Conservation (phyloP, 2,113 vertebrate genomes). For the Otis tarda region DNA sequence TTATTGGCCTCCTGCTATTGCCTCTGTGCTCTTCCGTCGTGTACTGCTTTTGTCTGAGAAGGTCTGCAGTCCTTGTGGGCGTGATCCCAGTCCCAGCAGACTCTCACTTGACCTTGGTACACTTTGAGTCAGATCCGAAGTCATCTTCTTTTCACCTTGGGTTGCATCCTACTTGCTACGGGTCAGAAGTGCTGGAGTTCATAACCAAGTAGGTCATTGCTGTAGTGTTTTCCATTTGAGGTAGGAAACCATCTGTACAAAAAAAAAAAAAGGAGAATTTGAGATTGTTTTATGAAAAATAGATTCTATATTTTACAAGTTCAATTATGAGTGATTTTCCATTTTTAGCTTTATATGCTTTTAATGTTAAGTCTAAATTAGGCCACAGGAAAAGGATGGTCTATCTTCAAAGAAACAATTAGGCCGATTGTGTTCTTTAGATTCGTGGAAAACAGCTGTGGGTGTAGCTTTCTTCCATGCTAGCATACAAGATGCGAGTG, state of each 20-base stretch:
- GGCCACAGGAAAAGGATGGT: constrained; percentile 72
- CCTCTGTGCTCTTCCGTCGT: neutral
- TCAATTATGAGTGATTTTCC: constrained; percentile 40
- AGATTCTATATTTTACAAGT: neutral
- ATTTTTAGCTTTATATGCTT: constrained; percentile 50
- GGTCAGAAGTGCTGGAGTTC: neutral
- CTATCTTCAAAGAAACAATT: constrained; percentile 67
- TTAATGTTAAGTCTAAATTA: constrained; percentile 64
- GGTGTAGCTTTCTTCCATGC: constrained; percentile 62
- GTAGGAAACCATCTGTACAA: neutral
- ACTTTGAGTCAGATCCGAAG: neutral
- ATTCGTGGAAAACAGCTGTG: constrained; percentile 71
- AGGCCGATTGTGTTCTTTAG: constrained; percentile 53
- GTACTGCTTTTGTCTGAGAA: neutral
- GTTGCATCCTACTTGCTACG: neutral
- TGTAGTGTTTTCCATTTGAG: neutral
- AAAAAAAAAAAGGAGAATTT: neutral
- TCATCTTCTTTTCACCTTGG: neutral
- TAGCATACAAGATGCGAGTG: neutral
- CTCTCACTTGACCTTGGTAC: neutral
- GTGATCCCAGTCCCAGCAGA: neutral
- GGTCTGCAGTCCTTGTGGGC: neutral
- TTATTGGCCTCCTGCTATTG: neutral
- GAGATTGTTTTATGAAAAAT: constrained; percentile 27
- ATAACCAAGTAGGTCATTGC: neutral